Conservation (phyloP, 1,140 invertebrate genomes). For the Drosophila azteca region DNA sequence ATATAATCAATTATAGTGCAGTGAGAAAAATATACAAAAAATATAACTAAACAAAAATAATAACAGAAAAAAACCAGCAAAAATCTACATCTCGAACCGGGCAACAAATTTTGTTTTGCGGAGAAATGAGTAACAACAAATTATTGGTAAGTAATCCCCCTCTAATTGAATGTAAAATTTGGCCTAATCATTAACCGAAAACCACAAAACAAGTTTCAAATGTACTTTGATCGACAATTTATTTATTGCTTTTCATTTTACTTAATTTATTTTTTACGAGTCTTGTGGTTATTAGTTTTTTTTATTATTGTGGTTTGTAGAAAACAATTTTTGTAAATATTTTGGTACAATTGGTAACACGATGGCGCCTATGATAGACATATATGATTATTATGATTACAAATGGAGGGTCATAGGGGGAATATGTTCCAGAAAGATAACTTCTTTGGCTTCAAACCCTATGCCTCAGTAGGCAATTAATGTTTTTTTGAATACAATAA, state of each 20-base stretch:
- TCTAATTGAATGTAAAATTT: slow-evolving; percentile 5
- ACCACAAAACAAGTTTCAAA: slow-evolving; percentile 41
- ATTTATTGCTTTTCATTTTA: slow-evolving; percentile 50
- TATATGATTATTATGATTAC: too few species aligned
- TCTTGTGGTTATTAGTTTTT: slow-evolving; percentile 22
- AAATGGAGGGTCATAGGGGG: too few species aligned
- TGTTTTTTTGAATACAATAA: background rate
- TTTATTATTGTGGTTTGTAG: slow-evolving; percentile 25
- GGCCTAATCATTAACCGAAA: slow-evolving; percentile 23
- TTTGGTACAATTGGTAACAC: background rate
- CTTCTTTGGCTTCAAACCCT: too few species aligned
- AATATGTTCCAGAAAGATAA: too few species aligned
- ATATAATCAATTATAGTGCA: slow-evolving; percentile 48
- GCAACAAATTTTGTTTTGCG: slow-evolving; percentile 66
- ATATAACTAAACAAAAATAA: slow-evolving; percentile 11
- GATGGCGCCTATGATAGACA: too few species aligned
- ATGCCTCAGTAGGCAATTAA: too few species aligned
- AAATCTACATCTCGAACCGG: slow-evolving; percentile 31
- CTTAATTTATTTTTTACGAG: slow-evolving; percentile 27
- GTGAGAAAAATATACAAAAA: slow-evolving; percentile 46
- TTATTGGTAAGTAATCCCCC: slow-evolving; percentile 64
- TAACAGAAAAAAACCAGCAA: slow-evolving; percentile 10
- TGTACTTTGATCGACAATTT: slow-evolving; percentile 36
- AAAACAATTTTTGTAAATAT: slow-evolving; percentile 6
- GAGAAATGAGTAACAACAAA: slow-evolving; percentile 80